Evolutionary conservation across 2,797 vertebrate species (phyloP), one percentile per base, ranked within the genome.

Genomic region (Labeo calbasu): DNA sequence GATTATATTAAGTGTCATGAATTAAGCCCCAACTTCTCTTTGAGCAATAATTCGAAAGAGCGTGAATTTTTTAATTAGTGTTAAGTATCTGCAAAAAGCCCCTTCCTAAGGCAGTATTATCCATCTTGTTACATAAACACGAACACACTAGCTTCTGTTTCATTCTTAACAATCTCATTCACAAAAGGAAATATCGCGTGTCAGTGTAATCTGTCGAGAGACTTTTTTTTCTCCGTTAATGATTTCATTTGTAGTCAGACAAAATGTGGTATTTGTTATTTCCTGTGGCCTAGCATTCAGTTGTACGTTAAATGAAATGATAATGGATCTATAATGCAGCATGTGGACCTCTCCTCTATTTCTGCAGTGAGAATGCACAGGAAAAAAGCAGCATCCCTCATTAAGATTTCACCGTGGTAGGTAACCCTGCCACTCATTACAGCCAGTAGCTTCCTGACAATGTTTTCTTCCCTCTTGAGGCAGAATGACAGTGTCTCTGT

Each of bases 381-480:
- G 86, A 79, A 87, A 36, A 85, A 89, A 86, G 63, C 86, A 87
- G 85, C 89, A 88, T 89, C 89, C 84, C 90, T 94, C 92, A 94
- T 94, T 95, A 94, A 90, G 92, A 92, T 92, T 94, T 92, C 79
- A 91, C 86, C 87, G 89, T 85, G 91, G 89, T 88, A 90, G 88
- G 87, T 92, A 92, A 92, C 92, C 93, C 92, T 89, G 91, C 91
- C 92, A 91, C 94, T 94, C 93, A 94, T 94, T 94, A 94, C 89
- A 93, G 90, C 90, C 93, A 94, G 93, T 92, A 91, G 89, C 91
- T 93, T 92, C 92, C 91, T 89, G 91, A 92, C 91, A 91, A 88
- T 91, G 90, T 92, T 92, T 91, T 91, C 84, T 87, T 84, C 87
- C 85, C 88, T 91, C 91, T 91, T 90, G 90, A 91, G 90, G 87